Evolutionary conservation across 2,888 invertebrate species (phyloP).

Genomic region (Chorisops tibialis): DNA sequence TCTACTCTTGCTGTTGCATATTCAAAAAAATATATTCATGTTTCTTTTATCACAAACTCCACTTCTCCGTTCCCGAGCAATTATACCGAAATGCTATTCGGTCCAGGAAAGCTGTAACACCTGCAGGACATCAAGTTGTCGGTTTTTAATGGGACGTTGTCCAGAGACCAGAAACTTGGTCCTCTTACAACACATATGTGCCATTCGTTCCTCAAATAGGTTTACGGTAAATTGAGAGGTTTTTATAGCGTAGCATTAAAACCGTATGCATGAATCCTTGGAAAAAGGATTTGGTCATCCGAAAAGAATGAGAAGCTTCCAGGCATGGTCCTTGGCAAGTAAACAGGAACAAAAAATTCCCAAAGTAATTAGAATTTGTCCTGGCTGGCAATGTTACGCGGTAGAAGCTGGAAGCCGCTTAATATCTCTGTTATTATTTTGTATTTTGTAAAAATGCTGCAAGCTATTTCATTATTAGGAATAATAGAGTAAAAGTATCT

Average conservation of each 20-base stretch:
- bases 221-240: conserved; percentile 17
- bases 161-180: not conserved
- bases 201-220: not conserved
- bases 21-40: not conserved
- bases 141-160: conserved; percentile 10
- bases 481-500: no score
- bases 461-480: no score
- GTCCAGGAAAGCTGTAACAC: conserved; percentile 26
- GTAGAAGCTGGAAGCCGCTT: conserved; percentile 5
- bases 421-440: not conserved
- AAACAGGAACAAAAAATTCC: not conserved
- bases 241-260: conserved; percentile 3
- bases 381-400: not conserved
- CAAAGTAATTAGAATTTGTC: conserved; percentile 1
- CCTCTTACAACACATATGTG: not conserved
- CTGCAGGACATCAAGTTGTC: conserved; percentile 30
- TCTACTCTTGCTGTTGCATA: not conserved
- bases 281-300: conserved; percentile 1
- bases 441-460: no score
- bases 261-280: not conserved
- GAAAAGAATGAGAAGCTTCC: not conserved
- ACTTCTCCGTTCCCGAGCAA: conserved; percentile 1
- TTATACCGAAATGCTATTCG: conserved; percentile 10
- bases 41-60: conserved; percentile 7
- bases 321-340: not conserved